Evolutionary conservation across 1,140 invertebrate species (phyloP).

Genomic region (Macrosteles quadrilineatus): DNA sequence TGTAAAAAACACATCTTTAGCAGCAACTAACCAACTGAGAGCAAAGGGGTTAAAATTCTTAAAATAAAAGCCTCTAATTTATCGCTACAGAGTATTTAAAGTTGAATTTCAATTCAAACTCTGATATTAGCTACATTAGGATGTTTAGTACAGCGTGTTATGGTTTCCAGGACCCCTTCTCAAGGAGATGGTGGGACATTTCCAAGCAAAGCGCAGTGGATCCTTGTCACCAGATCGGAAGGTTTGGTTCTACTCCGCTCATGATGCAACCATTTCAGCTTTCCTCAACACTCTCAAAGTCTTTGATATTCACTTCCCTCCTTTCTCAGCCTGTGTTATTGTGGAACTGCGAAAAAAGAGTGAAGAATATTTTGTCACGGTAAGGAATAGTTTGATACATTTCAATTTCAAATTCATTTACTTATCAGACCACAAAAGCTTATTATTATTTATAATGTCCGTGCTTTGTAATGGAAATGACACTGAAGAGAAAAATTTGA

Average conservation of each 20-base stretch:
- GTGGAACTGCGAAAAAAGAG: conserved; percentile 44
- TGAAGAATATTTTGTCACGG: conserved; percentile 52
- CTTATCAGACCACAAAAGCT: not conserved
- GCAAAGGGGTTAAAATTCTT: too few species aligned
- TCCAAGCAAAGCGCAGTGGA: conserved; percentile 53
- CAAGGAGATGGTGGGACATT: conserved; percentile 62
- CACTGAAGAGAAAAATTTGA: not conserved
- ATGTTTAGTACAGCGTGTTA: too few species aligned
- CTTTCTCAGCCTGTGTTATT: conserved; percentile 75
- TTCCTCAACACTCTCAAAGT: conserved; percentile 70
- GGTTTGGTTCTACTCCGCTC: conserved; percentile 73
- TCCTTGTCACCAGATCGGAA: conserved; percentile 58
- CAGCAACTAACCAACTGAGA: too few species aligned
- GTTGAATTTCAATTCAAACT: too few species aligned
- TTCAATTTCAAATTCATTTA: conserved; percentile 8
- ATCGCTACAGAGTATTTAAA: too few species aligned
- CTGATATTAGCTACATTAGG: too few species aligned
- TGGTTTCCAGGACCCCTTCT: conserved; percentile 65
- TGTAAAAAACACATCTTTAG: too few species aligned
- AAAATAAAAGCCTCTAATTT: too few species aligned
- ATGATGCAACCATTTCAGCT: conserved; percentile 80
- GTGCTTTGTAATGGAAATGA: not conserved
- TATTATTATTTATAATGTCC: conserved; percentile 1
- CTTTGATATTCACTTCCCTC: conserved; percentile 71
- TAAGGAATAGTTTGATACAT: conserved; percentile 38